Percentiles rank a stretch among this genome's conserved stretches.
These are phyloP conservation scores for Scartelaos histophorus DNA, from an alignment of 2,113 vertebrate species.

Conservation along the genomic window DNA sequence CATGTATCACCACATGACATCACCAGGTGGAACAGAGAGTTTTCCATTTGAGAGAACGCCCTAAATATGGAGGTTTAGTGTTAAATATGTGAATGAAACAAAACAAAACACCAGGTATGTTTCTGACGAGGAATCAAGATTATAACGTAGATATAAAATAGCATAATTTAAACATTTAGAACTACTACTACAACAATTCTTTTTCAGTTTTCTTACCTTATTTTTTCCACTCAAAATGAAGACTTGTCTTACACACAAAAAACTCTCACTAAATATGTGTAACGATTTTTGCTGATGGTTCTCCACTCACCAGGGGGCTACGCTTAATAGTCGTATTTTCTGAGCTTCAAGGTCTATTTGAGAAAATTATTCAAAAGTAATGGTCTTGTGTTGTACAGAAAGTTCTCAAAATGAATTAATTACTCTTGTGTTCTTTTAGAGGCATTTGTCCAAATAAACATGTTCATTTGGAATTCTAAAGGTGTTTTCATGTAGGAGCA, in stretches of 20 bases:
- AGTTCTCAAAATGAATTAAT: conserved; percentile 40
- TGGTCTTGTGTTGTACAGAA: conserved; percentile 35
- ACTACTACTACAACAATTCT: background rate
- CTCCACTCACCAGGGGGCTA: conserved; percentile 25
- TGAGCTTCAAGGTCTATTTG: conserved; percentile 21
- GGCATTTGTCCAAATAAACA: conserved; percentile 17
- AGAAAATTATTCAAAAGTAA: conserved; percentile 36
- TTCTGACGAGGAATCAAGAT: too few relatives aligned
- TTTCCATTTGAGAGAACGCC: too few relatives aligned
- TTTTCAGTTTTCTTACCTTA: background rate
- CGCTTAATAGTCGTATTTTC: conserved; percentile 44
- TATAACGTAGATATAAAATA: too few relatives aligned
- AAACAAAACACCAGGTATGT: too few relatives aligned
- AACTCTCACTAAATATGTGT: background rate
- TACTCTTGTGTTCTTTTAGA: conserved; percentile 18
- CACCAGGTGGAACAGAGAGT: too few relatives aligned
- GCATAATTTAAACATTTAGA: too few relatives aligned
- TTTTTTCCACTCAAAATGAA: background rate
- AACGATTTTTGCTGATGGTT: background rate
- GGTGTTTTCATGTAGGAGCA: conserved; percentile 10
- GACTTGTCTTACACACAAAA: background rate
- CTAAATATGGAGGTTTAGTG: too few relatives aligned
- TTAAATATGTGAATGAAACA: too few relatives aligned
- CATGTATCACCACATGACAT: too few relatives aligned
- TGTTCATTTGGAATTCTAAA: conserved; percentile 23